A percentile compares a stretch with the other conserved stretches of the same genome.
Evolutionary conservation across 2,797 vertebrate species (phyloP).

Genomic region (Merluccius polli): DNA sequence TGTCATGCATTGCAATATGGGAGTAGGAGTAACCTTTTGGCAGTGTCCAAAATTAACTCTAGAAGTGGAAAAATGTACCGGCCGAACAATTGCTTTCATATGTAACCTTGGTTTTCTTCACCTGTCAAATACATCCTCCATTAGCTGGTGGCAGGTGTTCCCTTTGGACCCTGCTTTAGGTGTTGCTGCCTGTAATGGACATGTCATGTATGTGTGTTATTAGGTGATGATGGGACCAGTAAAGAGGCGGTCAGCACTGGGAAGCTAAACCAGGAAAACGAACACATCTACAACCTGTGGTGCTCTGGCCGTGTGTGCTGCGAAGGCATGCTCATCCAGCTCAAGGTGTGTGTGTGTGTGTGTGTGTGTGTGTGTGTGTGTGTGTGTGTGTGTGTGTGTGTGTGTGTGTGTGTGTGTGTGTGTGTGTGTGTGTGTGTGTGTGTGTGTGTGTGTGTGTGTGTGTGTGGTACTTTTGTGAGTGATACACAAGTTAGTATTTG

Average conservation of each 20-base stretch:
- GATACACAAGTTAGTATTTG: not conserved
- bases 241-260: constrained; percentile 96
- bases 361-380: not conserved
- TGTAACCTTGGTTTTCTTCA: not conserved
- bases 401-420: not conserved
- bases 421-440: not conserved
- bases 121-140: not conserved
- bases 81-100: too few relatives aligned
- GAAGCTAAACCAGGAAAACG: constrained; percentile 96
- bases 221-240: constrained; percentile 95
- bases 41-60: too few relatives aligned
- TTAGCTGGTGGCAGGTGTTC: not conserved
- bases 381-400: not conserved
- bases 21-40: not conserved
- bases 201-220: not conserved
- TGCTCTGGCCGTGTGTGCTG: constrained; percentile 97
- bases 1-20: not conserved
- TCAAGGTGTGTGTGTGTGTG: constrained; percentile 71
- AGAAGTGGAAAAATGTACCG: too few relatives aligned
- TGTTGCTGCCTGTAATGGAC: not conserved
- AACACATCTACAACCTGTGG: constrained; percentile 98
- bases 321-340: constrained; percentile 97
- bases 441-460: not conserved
- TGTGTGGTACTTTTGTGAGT: not conserved
- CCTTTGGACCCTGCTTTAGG: not conserved